Percentiles rank a stretch among this genome's conserved stretches.
Evolutionary conservation across 2,113 vertebrate genomes (phyloP).

Genomic region (Percopsis transmontana): DNA sequence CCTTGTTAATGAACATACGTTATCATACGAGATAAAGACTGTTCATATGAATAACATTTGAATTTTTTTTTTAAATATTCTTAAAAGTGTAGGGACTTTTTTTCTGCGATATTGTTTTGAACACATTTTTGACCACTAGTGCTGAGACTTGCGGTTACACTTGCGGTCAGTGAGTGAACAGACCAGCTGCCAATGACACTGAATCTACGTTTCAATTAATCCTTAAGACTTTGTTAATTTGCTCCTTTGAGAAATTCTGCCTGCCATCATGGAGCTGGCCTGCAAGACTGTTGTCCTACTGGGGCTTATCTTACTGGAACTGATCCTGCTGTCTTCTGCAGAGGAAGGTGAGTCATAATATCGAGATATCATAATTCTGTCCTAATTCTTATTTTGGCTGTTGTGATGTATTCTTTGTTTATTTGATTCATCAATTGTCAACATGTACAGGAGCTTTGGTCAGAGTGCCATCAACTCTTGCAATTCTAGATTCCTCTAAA

Average conservation of each 20-base stretch:
- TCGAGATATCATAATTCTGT: neutral
- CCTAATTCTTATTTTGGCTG: neutral
- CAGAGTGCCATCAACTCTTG: no score
- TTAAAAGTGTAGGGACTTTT: neutral
- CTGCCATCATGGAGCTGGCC: constrained; percentile 70
- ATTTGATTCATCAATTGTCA: no score
- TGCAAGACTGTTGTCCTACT: constrained; percentile 57
- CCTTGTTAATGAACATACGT: neutral
- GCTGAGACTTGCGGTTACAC: constrained; percentile 52
- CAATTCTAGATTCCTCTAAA: no score
- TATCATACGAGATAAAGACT: neutral
- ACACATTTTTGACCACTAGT: neutral
- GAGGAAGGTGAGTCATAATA: constrained; percentile 75
- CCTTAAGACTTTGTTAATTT: constrained; percentile 1
- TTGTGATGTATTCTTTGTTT: no score
- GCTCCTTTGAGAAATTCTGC: neutral
- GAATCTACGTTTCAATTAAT: constrained; percentile 31
- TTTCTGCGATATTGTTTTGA: constrained; percentile 31
- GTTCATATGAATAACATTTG: neutral
- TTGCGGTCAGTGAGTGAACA: constrained; percentile 55
- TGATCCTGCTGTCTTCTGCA: constrained; percentile 55
- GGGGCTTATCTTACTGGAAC: constrained; percentile 59
- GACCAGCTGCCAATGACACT: constrained; percentile 60
- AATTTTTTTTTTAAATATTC: neutral
- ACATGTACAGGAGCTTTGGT: no score